Conservation (phyloP, 2,888 invertebrate genomes). For the Apamea monoglypha region DNA sequence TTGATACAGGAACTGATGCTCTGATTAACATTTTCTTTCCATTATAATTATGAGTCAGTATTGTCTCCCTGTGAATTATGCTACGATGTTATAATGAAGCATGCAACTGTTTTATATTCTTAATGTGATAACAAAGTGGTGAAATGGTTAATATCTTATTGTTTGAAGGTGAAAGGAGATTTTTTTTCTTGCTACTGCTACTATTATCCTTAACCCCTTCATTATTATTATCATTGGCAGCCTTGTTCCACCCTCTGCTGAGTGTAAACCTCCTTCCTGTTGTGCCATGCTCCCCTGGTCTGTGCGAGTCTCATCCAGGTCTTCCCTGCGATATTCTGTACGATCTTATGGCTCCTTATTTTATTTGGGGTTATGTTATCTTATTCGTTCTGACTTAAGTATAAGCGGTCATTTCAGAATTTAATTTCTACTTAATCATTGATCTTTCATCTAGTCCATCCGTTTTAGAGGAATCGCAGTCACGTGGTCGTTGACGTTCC, state of each 20-base stretch:
- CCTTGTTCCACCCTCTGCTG: no score
- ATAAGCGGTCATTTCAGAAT: neutral
- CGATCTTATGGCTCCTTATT: neutral
- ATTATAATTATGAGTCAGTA: constrained; percentile 28
- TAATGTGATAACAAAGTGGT: constrained; percentile 30
- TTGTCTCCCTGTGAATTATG: constrained; percentile 43
- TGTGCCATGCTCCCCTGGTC: no score
- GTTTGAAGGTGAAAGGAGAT: neutral
- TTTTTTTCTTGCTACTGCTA: neutral
- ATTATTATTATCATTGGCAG: no score
- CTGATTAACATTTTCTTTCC: constrained; percentile 40
- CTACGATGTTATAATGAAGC: constrained; percentile 9
- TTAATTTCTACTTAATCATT: neutral
- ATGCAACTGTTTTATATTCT: constrained; percentile 18
- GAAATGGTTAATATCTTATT: neutral
- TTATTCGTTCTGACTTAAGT: neutral
- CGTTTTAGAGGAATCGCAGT: neutral
- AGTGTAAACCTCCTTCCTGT: no score
- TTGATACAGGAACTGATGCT: constrained; percentile 49
- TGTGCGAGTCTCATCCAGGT: no score
- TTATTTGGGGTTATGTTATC: neutral
- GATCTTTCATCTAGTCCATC: neutral
- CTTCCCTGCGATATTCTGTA: no score
- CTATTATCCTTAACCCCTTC: no score
- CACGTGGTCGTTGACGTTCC: neutral